Conservation (phyloP, 2,888 invertebrate species). For the Drosophila sordidapex region DNA sequence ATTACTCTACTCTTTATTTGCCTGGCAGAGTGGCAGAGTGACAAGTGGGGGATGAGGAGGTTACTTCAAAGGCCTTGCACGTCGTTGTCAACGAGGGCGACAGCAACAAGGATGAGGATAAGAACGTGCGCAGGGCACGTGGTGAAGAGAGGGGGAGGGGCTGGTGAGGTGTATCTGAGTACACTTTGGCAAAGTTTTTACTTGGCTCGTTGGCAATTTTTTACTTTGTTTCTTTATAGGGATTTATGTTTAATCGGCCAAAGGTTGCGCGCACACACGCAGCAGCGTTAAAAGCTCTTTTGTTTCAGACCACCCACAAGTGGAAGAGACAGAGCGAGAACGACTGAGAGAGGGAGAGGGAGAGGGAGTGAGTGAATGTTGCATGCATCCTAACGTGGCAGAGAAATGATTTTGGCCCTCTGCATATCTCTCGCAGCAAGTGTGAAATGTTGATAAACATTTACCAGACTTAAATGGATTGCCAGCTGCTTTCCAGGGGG, state of each 20-base stretch:
- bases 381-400: slow-evolving; percentile 41
- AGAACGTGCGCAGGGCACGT: slow-evolving; percentile 37
- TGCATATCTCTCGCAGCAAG: slow-evolving; percentile 53
- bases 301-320: slow-evolving; percentile 43
- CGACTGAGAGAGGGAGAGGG: slow-evolving; percentile 1
- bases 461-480: slow-evolving; percentile 60
- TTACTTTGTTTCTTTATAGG: slow-evolving; percentile 79
- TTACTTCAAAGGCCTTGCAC: slow-evolving; percentile 72
- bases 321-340: not conserved
- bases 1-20: slow-evolving; percentile 43
- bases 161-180: slow-evolving; percentile 57
- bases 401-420: slow-evolving; percentile 47
- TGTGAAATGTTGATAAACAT: slow-evolving; percentile 65
- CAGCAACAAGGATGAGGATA: slow-evolving; percentile 50
- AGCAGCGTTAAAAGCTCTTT: slow-evolving; percentile 67
- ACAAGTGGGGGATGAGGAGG: not conserved
- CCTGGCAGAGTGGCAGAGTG: not conserved
- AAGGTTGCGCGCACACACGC: slow-evolving; percentile 67
- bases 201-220: slow-evolving; percentile 79
- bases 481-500: slow-evolving; percentile 24
- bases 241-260: slow-evolving; percentile 80
- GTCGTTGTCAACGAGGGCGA: slow-evolving; percentile 57
- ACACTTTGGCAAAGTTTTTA: slow-evolving; percentile 76
- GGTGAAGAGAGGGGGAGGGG: not conserved
- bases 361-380: not conserved